Base-by-base conservation (phyloP, 2,113 vertebrate genomes). In the Tinamus guttatus region DNA sequence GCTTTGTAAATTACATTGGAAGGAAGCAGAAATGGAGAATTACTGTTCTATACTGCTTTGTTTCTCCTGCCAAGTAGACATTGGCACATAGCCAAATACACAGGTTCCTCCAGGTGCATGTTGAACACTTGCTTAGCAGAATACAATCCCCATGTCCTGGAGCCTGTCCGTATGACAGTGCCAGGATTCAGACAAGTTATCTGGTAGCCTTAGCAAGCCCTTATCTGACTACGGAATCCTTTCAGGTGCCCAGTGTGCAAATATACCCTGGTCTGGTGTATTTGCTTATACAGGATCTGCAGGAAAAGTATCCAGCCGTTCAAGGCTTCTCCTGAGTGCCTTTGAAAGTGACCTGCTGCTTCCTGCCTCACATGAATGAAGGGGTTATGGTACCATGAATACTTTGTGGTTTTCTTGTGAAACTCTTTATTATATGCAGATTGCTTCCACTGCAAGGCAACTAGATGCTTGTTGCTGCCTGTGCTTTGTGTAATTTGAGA, bases 321-420 rank as follows among this genome's bases (percentile, higher is more conserved):
- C 8, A n/a, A 43, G 86, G 41, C 64, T 90, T 74, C 69, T 86
- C 5, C 51, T 81, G n/a, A 85, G 79, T 0, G 24, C 52, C 41
- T 90, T 81, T 87, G 74, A 81, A 89, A 65, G 20, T 56, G 27
- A 71, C 28, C 32, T 83, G 51, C 59, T 94, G 18, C 49, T 56
- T 90, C 30, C 51, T 87, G 43, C 54, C 45, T 69, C 0, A 0
- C 21, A 4, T 17, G n/a, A 54, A 49, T 40, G 62, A 86, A 76
- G 15, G 58, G 27, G 11, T 30, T 76, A 32, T 76, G 59, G 6
- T 79, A 32, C n/a, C 5, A 4, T 88, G 77, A 51, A 45, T 64
- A 25, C 19, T 8, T 1, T 13, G 1, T 13, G 43, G n/a, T 38
- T 85, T 65, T 85, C 12, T 34, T 32, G 17, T 70, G 36, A 45